These are phyloP conservation scores for Drosophila micromelanica DNA, from an alignment of 1,140 invertebrate species.

Conservation along the genomic window DNA sequence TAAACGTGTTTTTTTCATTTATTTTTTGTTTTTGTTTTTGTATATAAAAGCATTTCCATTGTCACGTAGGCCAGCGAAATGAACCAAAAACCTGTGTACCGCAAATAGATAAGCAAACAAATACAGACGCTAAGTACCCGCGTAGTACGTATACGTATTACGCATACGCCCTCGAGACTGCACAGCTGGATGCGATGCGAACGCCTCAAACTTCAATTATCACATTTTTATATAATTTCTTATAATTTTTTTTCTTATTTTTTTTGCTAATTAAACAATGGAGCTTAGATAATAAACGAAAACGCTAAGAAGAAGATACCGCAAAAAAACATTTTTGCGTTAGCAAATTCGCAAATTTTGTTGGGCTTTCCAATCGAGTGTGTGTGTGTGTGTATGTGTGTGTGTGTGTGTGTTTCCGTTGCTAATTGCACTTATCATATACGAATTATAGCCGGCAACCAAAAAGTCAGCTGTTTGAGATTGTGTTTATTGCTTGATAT, in stretches of 20 bases:
- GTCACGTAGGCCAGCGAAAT: conserved; percentile 72
- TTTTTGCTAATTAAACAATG: conserved; percentile 60
- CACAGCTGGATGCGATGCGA: conserved; percentile 20
- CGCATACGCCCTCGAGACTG: conserved; percentile 41
- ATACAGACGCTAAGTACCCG: conserved; percentile 35
- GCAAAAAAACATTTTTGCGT: conserved; percentile 17
- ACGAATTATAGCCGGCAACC: conserved; percentile 43
- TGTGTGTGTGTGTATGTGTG: conserved; percentile 12
- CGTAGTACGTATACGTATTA: conserved; percentile 23
- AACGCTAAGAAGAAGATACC: conserved; percentile 8
- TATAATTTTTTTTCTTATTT: conserved; percentile 9
- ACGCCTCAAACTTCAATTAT: conserved; percentile 67
- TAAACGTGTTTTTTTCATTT: conserved; percentile 8
- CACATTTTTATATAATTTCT: conserved; percentile 51
- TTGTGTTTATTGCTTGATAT: conserved; percentile 12
- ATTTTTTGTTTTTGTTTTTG: no score
- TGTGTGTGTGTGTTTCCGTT: conserved; percentile 20
- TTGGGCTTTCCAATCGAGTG: conserved; percentile 6
- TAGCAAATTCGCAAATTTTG: conserved; percentile 53
- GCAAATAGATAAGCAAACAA: conserved; percentile 76
- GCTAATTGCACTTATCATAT: conserved; percentile 72
- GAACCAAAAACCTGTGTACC: conserved; percentile 48
- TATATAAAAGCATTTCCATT: conserved; percentile 36
- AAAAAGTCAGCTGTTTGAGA: conserved; percentile 44
- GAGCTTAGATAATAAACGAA: conserved; percentile 57